Conservation (phyloP, 2,797 vertebrate genomes). For the Poeciliopsis gracilis region DNA sequence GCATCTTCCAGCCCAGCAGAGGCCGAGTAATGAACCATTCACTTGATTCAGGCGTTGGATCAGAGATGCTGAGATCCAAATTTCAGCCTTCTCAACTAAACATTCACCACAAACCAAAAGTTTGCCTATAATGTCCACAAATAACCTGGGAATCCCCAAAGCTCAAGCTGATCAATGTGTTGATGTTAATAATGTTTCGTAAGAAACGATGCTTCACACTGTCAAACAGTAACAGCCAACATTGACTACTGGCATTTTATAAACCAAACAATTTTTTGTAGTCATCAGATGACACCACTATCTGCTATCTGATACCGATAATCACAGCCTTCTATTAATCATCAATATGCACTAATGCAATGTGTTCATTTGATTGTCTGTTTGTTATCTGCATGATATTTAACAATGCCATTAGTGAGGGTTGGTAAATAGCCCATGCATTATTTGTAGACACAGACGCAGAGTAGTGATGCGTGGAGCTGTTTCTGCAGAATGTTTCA, state of each 20-base stretch:
- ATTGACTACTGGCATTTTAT: slow-evolving; percentile 2
- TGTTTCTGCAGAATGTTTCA: neutral
- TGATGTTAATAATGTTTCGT: neutral
- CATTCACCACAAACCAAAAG: neutral
- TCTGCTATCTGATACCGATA: neutral
- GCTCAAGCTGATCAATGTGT: neutral
- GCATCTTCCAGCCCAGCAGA: neutral
- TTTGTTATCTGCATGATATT: neutral
- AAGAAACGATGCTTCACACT: neutral
- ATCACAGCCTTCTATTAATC: neutral
- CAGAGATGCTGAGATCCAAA: neutral
- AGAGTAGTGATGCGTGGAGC: slow-evolving; percentile 1
- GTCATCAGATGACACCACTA: slow-evolving; percentile 1
- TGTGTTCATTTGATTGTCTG: neutral
- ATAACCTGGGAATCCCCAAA: neutral
- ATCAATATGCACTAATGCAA: neutral
- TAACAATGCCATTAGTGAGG: neutral
- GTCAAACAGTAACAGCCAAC: neutral
- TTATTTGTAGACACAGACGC: neutral
- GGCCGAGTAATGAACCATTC: too few relatives aligned
- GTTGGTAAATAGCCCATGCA: neutral
- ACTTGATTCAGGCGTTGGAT: too few relatives aligned
- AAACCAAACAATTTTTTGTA: neutral
- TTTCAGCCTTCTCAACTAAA: neutral
- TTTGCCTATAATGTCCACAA: neutral